These are phyloP conservation scores for Apis laboriosa DNA, from an alignment of 1,140 invertebrate species.

Conservation along the genomic window DNA sequence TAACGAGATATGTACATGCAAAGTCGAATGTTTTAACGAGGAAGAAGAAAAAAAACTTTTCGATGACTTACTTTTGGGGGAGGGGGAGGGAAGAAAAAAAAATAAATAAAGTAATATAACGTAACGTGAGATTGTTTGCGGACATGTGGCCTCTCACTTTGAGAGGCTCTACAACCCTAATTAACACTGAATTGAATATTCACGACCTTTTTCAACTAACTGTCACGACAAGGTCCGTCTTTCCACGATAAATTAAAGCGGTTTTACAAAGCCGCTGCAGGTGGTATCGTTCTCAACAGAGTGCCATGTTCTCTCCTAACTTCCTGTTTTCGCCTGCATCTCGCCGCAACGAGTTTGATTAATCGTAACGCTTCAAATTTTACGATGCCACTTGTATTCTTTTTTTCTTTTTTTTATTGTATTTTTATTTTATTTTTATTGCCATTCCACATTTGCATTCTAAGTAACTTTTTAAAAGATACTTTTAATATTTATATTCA, in stretches of 20 bases:
- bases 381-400: background rate
- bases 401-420: background rate
- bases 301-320: background rate
- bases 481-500: background rate
- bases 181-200: conserved; percentile 48
- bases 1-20: background rate
- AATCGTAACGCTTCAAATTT: background rate
- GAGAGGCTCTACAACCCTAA: conserved; percentile 14
- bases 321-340: background rate
- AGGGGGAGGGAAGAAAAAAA: background rate
- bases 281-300: conserved; percentile 4
- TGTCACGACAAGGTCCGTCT: conserved; percentile 11
- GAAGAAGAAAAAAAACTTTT: background rate
- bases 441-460: background rate
- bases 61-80: background rate
- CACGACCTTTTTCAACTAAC: conserved; percentile 43
- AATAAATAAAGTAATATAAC: background rate
- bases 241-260: conserved; percentile 37
- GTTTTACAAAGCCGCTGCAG: background rate
- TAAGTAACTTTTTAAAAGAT: background rate
- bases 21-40: background rate
- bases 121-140: background rate
- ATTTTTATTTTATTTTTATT: too few species aligned
- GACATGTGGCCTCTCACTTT: conserved; percentile 1
- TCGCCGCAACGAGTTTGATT: background rate